Percentiles rank a stretch among this genome's conserved stretches.
These are phyloP conservation scores for Nudaria mundana DNA, from an alignment of 2,888 invertebrate species.

Conservation along the genomic window DNA sequence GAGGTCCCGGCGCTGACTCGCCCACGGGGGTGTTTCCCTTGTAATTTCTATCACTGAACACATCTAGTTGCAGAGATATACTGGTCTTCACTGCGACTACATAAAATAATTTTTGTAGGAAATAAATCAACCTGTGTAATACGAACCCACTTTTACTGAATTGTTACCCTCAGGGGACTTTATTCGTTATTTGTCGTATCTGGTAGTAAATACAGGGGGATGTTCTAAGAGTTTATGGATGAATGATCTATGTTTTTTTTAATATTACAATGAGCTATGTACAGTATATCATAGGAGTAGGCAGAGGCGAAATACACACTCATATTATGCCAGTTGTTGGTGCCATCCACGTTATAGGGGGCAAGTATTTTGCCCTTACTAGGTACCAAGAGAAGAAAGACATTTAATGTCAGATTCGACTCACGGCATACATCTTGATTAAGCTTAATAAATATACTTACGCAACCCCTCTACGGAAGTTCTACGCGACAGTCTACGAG, in stretches of 20 bases:
- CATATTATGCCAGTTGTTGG: no score
- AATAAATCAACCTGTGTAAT: conserved; percentile 20
- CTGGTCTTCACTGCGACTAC: conserved; percentile 18
- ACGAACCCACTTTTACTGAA: conserved; percentile 1
- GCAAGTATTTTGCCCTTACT: no score
- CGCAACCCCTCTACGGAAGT: conserved; percentile 24
- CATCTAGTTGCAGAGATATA: conserved; percentile 22
- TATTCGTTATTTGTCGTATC: background rate
- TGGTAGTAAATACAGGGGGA: background rate
- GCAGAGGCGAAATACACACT: no score
- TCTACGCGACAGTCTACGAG: conserved; percentile 2
- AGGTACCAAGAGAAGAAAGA: no score
- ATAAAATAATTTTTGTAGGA: conserved; percentile 16
- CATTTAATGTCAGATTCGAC: no score
- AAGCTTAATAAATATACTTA: conserved; percentile 7
- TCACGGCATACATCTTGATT: background rate
- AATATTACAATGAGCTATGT: no score
- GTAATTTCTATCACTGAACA: conserved; percentile 35
- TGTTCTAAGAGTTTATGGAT: background rate
- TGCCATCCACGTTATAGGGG: no score
- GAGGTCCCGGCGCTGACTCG: no score
- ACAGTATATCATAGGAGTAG: no score
- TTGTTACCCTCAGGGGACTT: background rate
- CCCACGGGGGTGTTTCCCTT: conserved; percentile 32
- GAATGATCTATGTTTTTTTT: background rate